phyloP scores from a whole-genome alignment of 2,888 invertebrate genomes.

The Drosophila parthenogenetica region DNA sequence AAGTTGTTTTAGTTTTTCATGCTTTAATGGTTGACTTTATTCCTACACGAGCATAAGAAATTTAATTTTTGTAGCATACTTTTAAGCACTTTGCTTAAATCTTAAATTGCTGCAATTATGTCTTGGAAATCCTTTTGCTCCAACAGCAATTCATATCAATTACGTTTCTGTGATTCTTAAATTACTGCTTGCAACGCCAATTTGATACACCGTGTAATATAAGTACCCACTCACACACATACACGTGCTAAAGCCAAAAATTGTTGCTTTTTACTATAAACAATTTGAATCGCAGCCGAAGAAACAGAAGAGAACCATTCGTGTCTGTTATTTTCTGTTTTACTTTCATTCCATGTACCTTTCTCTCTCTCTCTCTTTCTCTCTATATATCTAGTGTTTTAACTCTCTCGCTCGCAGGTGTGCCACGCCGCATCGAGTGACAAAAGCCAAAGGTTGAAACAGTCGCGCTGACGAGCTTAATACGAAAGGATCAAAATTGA shows the following conservation, averaged over 20 bases:
- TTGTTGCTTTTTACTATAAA: conserved; percentile 67
- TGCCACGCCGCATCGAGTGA: conserved; percentile 47
- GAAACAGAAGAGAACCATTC: conserved; percentile 43
- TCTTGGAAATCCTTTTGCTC: not conserved
- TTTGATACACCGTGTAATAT: conserved; percentile 40
- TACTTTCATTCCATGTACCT: conserved; percentile 9
- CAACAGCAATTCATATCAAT: conserved; percentile 25
- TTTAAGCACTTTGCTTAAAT: not conserved
- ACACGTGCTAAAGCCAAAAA: conserved; percentile 27
- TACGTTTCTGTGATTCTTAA: conserved; percentile 33
- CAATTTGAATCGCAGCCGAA: conserved; percentile 52
- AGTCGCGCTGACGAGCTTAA: conserved; percentile 76
- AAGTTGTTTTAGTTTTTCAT: conserved; percentile 7
- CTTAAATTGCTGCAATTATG: not conserved
- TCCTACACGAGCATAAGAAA: not conserved
- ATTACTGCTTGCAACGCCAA: conserved; percentile 39
- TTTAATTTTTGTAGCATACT: conserved; percentile 12
- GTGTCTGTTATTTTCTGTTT: conserved; percentile 15
- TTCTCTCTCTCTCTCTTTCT: conserved; percentile 8
- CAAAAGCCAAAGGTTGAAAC: conserved; percentile 42
- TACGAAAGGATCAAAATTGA: conserved; percentile 70
- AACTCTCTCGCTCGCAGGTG: conserved; percentile 26
- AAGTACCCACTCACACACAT: conserved; percentile 11
- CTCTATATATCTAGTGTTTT: conserved; percentile 6
- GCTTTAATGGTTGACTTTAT: conserved; percentile 17